Base-by-base conservation (phyloP, 1,140 invertebrate genomes). In the Charaxes varanes region DNA sequence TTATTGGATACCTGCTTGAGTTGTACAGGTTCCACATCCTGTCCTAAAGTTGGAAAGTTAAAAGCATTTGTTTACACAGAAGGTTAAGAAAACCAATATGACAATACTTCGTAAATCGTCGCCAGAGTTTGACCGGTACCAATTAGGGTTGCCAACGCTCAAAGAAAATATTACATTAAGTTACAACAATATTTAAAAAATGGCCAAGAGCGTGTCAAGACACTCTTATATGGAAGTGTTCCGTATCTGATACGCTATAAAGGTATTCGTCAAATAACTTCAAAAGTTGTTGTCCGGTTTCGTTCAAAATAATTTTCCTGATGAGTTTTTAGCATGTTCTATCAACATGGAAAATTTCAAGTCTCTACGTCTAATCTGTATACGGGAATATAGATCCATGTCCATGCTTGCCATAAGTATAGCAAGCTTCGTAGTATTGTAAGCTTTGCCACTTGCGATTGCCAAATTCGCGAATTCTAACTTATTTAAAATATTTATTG, bases 81-180 rank as follows among this genome's bases (percentile, higher is more conserved):
- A 76, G 63, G 71, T 70, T 65, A 59, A 49, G 42, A 49, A 58
- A 67, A 60, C 51, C 53, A 50, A 56, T 53, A 38, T 38, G 44
- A 80, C 72, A 80, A 80, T 80, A 56, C 63, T 76, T 64, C 72
- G 67, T 78, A 78, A 76, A 80, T 80, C 53, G 52, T 34, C 30
- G 37, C 34, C 31, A 46, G 42, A 55, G 52, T 54, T 49, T 34
- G 15, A 23, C 24, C 16, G 23, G 23, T 19, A 15, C 19, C 4
- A 7, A 17, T 8, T 18, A 31, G 28, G 28, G 28, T 13, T 31
- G 15, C 18, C 28, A 14, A 23, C 21, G n/a, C 4, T 23, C 3
- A 1, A 23, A 26, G 4, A 1, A 6, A 3, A 11, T 26, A 2
- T 11, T 12, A n/a, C 8, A 26, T 2, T 24, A 26, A 12, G 27